Evolutionary conservation across 2,797 vertebrate species (phyloP), one percentile per base, ranked within the genome.

Genomic region (Cyclopterus lumpus): DNA sequence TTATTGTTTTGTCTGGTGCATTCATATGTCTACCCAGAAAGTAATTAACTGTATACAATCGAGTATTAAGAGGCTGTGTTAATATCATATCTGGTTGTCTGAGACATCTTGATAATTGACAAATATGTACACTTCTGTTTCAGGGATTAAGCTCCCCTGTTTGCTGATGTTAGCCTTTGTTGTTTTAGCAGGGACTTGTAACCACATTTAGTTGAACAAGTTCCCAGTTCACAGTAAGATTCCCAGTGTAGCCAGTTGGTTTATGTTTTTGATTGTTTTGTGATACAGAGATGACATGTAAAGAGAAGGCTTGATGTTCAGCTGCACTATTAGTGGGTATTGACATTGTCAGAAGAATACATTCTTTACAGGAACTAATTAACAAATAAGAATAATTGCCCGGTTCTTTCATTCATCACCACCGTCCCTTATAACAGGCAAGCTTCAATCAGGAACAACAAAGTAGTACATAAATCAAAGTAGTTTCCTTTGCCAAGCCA

Each of bases 401-500:
- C 62, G 9, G 68, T 82, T 86, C 79, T 87, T 91, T 90, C 83
- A 92, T 94, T 93, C 89, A 92, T 94, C 92, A 92, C 72, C 72
- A 80, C 85, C 77, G 83, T 77, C 81, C 86, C 90, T 93, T 84
- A 88, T 93, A 94, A 94, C 88, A 93, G 90, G 87, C 86, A 85
- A 90, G 91, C 93, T 93, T 93, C 83, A 92, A 94, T 93, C 91
- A 85, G 90, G 71, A 94, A 93, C 92, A 93, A 94, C 92, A 95
- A 94, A 94, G 92, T 91, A 92, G 88, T 92, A 89, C 92, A 95
- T 95, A 94, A 95, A 95, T 95, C 94, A 95, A 95, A 95, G 93
- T 88, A 88, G 82, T 94, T 95, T 93, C 92, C 91, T 94, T 93
- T 94, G 93, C 93, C 94, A 94, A 92, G 92, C 89, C 87, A 78